phyloP scores from a whole-genome alignment of 1,140 invertebrate genomes.

The Caenorhabditis brenneri region DNA sequence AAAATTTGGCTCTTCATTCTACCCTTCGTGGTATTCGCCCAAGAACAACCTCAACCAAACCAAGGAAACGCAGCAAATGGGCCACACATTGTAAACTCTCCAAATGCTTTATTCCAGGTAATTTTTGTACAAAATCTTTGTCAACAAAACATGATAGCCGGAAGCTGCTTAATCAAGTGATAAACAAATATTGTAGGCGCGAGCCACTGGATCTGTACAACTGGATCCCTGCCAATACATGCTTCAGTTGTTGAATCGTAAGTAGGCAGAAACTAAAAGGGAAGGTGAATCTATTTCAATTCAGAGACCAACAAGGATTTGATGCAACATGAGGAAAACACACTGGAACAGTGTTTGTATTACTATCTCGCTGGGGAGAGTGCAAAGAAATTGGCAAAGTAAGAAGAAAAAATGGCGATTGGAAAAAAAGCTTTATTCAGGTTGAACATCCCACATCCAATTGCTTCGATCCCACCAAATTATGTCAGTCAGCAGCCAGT shows the following conservation, averaged over 20 bases:
- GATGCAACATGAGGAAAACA: conserved; percentile 65
- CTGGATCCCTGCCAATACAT: conserved; percentile 65
- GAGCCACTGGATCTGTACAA: conserved; percentile 50
- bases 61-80: not conserved
- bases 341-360: conserved; percentile 69
- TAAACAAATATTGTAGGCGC: conserved; percentile 47
- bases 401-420: not conserved
- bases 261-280: conserved; percentile 44
- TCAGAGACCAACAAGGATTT: conserved; percentile 60
- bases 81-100: conserved; percentile 41
- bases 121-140: not conserved
- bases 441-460: conserved; percentile 63
- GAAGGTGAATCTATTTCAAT: conserved; percentile 5
- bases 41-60: not conserved
- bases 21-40: not conserved
- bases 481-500: conserved; percentile 53
- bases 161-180: not conserved
- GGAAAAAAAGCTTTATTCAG: conserved; percentile 34
- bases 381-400: conserved; percentile 57
- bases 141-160: conserved; percentile 21
- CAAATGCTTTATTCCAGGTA: conserved; percentile 45
- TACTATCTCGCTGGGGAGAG: conserved; percentile 68
- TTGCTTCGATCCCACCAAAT: conserved; percentile 65
- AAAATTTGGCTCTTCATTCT: not conserved
- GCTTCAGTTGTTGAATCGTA: conserved; percentile 60